Percentiles rank a stretch among this genome's conserved stretches.
Conservation (phyloP, 2,888 invertebrate species). For the Clusia tigrina region DNA sequence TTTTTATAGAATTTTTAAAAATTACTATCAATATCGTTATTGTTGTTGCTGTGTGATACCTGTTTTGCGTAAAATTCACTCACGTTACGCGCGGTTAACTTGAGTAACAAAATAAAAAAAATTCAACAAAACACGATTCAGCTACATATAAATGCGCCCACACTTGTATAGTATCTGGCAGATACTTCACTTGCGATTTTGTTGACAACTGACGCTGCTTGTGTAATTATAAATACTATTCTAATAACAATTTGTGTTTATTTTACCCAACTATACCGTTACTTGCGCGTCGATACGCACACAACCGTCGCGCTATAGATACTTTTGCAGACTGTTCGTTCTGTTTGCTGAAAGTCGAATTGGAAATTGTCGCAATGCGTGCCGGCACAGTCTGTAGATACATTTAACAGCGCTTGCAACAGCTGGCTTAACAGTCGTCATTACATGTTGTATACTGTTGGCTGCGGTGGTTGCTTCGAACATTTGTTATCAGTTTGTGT, state of each 20-base stretch:
- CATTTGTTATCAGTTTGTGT: too few relatives aligned
- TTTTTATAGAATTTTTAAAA: constrained; percentile 9
- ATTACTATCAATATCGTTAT: constrained; percentile 27
- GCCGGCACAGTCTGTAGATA: not conserved
- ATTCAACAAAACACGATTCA: constrained; percentile 16
- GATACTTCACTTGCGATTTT: not conserved
- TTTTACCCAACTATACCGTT: too few relatives aligned
- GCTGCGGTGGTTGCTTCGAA: too few relatives aligned
- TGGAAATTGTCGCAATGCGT: not conserved
- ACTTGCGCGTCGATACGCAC: constrained; percentile 21
- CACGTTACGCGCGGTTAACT: constrained; percentile 29
- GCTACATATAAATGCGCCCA: constrained; percentile 36
- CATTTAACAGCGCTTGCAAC: not conserved
- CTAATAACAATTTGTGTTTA: too few relatives aligned
- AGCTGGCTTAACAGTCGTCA: not conserved
- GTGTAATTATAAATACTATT: too few relatives aligned
- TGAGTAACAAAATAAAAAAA: constrained; percentile 7
- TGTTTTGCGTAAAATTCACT: constrained; percentile 34
- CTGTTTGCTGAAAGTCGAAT: not conserved
- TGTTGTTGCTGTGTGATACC: constrained; percentile 19
- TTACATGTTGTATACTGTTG: too few relatives aligned
- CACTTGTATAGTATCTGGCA: constrained; percentile 11
- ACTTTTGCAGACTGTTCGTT: constrained; percentile 48
- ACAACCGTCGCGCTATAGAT: constrained; percentile 47
- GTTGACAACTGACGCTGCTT: too few relatives aligned